Evolutionary conservation across 2,797 vertebrate genomes (phyloP), one percentile per base, ranked within the genome.

Genomic region (Dallia pectoralis): DNA sequence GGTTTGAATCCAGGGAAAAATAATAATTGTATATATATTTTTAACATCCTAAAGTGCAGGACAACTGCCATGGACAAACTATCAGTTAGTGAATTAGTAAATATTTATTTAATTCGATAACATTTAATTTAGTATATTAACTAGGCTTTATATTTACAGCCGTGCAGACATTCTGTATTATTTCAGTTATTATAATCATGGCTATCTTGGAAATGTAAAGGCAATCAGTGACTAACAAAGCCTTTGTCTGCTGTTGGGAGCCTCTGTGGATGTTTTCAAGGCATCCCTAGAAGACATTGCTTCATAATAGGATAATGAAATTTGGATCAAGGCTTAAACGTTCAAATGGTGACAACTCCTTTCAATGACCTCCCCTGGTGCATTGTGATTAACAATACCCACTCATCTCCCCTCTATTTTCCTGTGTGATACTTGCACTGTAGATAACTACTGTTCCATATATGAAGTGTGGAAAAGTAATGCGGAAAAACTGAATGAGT

Each of bases 261-360:
- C 16, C 62, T 70, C 63, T 25, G 9, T n/a, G 29, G 51, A 63
- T 74, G 53, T 59, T 64, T 72, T 69, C 69, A 72, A 14, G 29
- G 27, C 59, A 51, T 66, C 47, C 36, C 48, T 71, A 33, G 49
- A 71, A 78, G 51, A 74, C 36, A 19, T 74, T 11, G 72, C 72
- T 69, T 74, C 40, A 71, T 69, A 76, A 73, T 68, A 62, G 65
- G 61, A 75, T 74, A 64, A 77, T 76, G 76, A 69, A 71, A 62
- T 63, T 64, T 32, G 30, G 67, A 69, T 68, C 22, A 82, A 87
- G 85, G 80, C 63, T 82, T 82, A 62, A 81, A 47, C 83, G 80
- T 85, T 89, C 83, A 84, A 80, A 74, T 78, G 84, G 74, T 81
- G 76, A 81, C 72, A 75, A 80, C 72, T 83, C 73, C 67, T 74